Conservation (phyloP, 2,888 invertebrate species). For the Euzetes globulus region DNA sequence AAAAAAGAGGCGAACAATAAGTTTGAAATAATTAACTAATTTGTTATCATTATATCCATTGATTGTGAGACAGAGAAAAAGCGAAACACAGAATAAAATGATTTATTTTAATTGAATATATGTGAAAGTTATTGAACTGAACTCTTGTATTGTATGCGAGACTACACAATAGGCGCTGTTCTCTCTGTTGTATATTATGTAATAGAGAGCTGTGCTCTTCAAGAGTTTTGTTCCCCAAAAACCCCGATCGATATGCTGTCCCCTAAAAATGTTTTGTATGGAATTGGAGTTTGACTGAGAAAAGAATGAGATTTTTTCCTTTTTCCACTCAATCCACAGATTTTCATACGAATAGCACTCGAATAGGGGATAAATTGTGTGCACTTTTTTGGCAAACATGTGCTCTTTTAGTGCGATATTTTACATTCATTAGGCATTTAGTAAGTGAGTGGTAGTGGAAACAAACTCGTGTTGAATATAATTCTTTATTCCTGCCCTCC, state of each 20-base stretch:
- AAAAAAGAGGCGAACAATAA: not conserved
- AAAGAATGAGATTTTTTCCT: slow-evolving; percentile 15
- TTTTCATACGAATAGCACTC: not conserved
- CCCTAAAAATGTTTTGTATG: slow-evolving; percentile 13
- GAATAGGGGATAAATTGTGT: slow-evolving; percentile 2
- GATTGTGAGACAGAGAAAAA: not conserved
- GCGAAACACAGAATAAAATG: slow-evolving; percentile 8
- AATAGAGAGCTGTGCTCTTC: slow-evolving; percentile 2
- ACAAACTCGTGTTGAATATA: not conserved
- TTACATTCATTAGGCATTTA: slow-evolving; percentile 19
- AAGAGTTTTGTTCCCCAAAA: too few relatives aligned
- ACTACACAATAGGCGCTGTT: not conserved
- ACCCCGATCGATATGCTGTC: too few relatives aligned
- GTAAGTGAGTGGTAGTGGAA: not conserved
- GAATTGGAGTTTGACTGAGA: not conserved
- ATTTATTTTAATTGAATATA: slow-evolving; percentile 28
- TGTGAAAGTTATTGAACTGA: slow-evolving; percentile 22
- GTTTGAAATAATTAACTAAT: slow-evolving; percentile 18
- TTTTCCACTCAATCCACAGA: not conserved
- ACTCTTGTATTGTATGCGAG: slow-evolving; percentile 8
- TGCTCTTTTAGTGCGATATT: slow-evolving; percentile 11
- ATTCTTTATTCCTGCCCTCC: not conserved
- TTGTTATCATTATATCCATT: slow-evolving; percentile 17
- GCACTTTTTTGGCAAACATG: not conserved
- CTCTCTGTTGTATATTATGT: not conserved